Evolutionary conservation across 2,888 invertebrate species (phyloP), one percentile per base, ranked within the genome.

Genomic region (Ceraclea dissimilis): DNA sequence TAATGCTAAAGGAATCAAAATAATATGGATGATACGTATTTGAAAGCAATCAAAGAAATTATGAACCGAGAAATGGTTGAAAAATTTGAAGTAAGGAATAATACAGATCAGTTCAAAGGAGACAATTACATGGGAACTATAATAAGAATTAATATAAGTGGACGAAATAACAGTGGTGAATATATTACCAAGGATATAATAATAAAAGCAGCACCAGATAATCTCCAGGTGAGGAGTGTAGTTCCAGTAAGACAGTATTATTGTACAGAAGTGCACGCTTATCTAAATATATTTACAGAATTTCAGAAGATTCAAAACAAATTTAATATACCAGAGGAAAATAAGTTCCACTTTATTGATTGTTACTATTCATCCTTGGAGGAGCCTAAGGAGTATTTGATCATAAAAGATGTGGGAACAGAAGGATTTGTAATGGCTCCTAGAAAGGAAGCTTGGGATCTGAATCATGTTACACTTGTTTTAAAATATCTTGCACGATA

Each of bases 401-500:
- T 67, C 58, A 62, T 62, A 20, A 54, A 65, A 33, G 31, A 60
- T 17, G 19, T 54, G 34, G 44, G 18, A 6, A 6, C 20, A 31
- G 13, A 21, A 18, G 59, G 56, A 2, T 59, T 59, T 44, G 21
- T 19, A 33, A 48, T 56, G 26, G 52, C 16, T 43, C 18, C 10
- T 16, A 48, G 56, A 22, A 63, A 61, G 44, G 46, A 58, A 16
- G 62, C 65, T 8, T 65, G 69, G 62, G 59, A 67, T 26, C 56
- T 64, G n/a, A 61, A 64, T n/a, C 69, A 70, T 56, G 57, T 69
- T 1, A 56, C 52, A 22, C 22, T 65, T 13, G 62, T 67, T 10
- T 60, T 69, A 26, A 57, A 59, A 5, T 63, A 65, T 47, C 67
- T 67, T 47, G 69, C 66, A 0, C 64, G 64, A 53, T 65, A 66